phyloP scores from a whole-genome alignment of 2,797 vertebrate genomes.

The Coccyzus lansbergi region DNA sequence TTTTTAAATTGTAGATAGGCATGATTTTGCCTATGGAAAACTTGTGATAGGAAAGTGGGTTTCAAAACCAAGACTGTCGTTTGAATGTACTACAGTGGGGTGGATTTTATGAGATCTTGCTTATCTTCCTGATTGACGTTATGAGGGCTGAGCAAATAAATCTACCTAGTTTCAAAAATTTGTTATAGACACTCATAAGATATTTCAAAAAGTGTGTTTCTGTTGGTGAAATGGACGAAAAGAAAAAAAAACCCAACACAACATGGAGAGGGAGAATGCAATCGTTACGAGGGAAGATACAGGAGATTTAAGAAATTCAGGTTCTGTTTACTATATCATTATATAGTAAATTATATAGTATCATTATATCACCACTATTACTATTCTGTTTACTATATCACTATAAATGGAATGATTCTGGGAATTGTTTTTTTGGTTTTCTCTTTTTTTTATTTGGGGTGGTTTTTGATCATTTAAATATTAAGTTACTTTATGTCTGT shows the following conservation, averaged over 20 bases:
- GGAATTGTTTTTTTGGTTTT: background rate
- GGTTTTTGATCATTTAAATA: background rate
- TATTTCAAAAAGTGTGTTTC: background rate
- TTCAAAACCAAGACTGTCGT: background rate
- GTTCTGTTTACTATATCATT: background rate
- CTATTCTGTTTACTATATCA: background rate
- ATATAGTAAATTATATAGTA: too few species aligned
- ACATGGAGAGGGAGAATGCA: background rate
- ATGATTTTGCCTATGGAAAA: background rate
- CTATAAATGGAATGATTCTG: background rate
- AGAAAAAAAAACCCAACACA: background rate
- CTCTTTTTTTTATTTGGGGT: too few species aligned
- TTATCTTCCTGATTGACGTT: background rate
- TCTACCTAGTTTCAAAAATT: background rate
- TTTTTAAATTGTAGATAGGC: background rate
- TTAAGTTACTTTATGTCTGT: background rate
- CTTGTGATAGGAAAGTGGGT: background rate
- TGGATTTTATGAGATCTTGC: background rate
- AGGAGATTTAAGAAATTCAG: background rate
- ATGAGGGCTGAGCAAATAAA: background rate
- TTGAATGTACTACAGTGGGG: background rate
- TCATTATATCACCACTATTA: too few species aligned
- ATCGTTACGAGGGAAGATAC: background rate
- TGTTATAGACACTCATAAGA: background rate
- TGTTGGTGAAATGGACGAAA: background rate